Evolutionary conservation across 2,113 vertebrate species (phyloP), one percentile per base, ranked within the genome.

Genomic region (Garra rufa): DNA sequence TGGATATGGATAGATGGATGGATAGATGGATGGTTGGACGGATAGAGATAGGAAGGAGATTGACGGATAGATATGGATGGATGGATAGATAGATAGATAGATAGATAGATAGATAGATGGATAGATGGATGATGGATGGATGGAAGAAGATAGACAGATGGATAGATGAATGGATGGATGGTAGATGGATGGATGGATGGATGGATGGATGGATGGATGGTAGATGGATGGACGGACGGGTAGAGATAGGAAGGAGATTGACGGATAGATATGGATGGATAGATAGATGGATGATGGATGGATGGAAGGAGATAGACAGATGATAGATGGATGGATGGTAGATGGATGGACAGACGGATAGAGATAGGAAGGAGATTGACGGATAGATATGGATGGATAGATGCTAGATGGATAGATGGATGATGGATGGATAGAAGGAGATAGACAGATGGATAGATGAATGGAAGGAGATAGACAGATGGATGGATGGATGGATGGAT

Each of bases 371-470:
- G 34, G 4, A 34, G 44, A 46, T 2, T 7, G 44, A 46, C 8
- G 9, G 11, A 46, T 5, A 34, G 9, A 59, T n/a, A 59, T n/a
- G 9, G 55, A 24, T 24, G 9, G 57, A 59, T 11, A 3, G 9
- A 59, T 4, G n/a, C n/a, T n/a, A 5, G 24, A 28, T 2, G 1
- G 59, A 28, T 2, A 1, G 24, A 63, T 1, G 28, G 50, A 19
- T 11, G 1, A 4, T 1, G 1, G n/a, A 11, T 0, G 9, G 55
- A 59, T 9, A 10, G 55, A 14, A 1, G 10, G 46, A 48, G 46
- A 48, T 2, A 48, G 9, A 24, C 0, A 11, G 57, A 1, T 0
- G 10, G 9, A n/a, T 1, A 4, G n/a, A 11, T 0, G 9, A n/a
- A 59, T 9, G 9, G 55, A 14, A 1, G 10, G 46, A 48, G 46